phyloP scores from a whole-genome alignment of 2,113 vertebrate species.

The Picathartes gymnocephalus region DNA sequence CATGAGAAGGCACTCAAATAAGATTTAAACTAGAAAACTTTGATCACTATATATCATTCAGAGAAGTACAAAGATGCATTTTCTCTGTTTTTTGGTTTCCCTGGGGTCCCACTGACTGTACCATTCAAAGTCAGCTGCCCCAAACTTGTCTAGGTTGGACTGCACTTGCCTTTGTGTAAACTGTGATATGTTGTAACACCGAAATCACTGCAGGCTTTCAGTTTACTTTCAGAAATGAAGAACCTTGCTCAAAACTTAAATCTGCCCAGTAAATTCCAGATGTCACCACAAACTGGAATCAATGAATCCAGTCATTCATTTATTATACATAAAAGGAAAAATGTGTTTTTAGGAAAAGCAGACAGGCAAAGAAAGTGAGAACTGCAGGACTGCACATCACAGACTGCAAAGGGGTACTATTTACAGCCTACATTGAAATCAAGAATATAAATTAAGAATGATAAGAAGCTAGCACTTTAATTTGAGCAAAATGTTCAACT shows the following conservation, averaged over 20 bases:
- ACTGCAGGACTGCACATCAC: background rate
- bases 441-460: background rate
- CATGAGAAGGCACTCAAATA: background rate
- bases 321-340: background rate
- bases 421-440: background rate
- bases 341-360: background rate
- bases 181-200: background rate
- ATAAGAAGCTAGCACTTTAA: background rate
- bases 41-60: background rate
- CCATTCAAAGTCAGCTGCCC: background rate
- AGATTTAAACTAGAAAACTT: background rate
- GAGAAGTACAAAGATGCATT: background rate
- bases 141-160: background rate
- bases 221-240: background rate
- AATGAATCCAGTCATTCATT: background rate
- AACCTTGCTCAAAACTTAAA: background rate
- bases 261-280: background rate
- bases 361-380: background rate
- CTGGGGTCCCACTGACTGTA: background rate
- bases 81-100: background rate
- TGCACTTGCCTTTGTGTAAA: background rate
- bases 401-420: background rate
- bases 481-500: background rate
- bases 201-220: background rate
- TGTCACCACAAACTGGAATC: background rate